phyloP scores from a whole-genome alignment of 2,888 invertebrate genomes.

The Torymus aiolomorphi region DNA sequence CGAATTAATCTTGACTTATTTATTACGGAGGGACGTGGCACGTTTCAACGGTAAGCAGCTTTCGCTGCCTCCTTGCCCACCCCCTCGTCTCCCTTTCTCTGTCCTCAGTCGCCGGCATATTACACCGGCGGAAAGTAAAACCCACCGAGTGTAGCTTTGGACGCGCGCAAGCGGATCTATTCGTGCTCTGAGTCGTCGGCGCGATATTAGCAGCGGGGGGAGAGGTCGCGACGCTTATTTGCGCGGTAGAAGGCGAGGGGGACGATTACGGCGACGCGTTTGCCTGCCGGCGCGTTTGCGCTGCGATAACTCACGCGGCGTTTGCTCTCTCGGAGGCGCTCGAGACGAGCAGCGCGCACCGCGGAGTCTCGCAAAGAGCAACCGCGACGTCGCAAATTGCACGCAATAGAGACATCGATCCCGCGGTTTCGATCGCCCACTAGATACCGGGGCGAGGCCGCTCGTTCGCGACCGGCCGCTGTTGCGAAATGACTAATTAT shows the following conservation, averaged over 20 bases:
- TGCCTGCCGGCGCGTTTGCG: conserved; percentile 37
- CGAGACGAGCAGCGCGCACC: too few relatives aligned
- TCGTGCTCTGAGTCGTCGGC: too few relatives aligned
- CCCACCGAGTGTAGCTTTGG: too few relatives aligned
- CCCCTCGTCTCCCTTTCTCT: too few relatives aligned
- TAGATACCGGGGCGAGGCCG: too few relatives aligned
- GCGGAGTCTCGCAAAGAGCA: too few relatives aligned
- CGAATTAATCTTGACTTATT: conserved; percentile 52
- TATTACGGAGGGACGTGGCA: conserved; percentile 20
- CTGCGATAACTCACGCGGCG: conserved; percentile 48
- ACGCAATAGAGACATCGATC: conserved; percentile 35
- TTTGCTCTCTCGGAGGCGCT: too few relatives aligned
- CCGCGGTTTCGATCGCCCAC: too few relatives aligned
- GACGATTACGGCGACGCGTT: conserved; percentile 32
- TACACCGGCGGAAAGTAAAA: too few relatives aligned
- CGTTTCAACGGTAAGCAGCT: conserved; percentile 37
- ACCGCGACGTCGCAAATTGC: conserved; percentile 2
- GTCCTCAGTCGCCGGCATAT: conserved; percentile 13
- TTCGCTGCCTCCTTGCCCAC: background rate
- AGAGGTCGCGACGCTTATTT: conserved; percentile 14
- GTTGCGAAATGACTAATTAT: too few relatives aligned
- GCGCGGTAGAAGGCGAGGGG: background rate
- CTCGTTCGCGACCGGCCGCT: too few relatives aligned
- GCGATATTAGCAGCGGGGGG: conserved; percentile 27
- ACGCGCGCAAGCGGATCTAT: too few relatives aligned